Evolutionary conservation across 2,797 vertebrate species (phyloP).

Genomic region (Aratinga solstitialis): DNA sequence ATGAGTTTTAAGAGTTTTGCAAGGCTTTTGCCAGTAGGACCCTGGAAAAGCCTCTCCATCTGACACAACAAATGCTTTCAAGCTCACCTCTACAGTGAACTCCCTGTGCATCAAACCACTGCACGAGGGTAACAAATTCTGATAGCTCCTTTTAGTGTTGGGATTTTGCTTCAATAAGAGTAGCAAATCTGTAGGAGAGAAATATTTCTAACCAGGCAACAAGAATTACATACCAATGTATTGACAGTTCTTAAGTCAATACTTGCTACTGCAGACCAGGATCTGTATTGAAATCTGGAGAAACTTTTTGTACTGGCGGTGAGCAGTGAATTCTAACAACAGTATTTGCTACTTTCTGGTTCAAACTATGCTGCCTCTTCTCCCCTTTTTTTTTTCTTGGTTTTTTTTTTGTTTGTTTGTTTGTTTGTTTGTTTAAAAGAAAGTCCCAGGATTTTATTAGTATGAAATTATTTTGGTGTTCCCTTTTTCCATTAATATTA

Average conservation of each 20-base stretch:
- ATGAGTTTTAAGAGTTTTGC: background rate
- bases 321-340: background rate
- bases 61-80: background rate
- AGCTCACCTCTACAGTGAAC: background rate
- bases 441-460: background rate
- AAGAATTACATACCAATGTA: background rate
- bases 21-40: background rate
- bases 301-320: background rate
- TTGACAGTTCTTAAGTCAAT: background rate
- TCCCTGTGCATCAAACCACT: background rate
- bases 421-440: too few relatives aligned
- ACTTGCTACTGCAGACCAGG: background rate
- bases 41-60: background rate
- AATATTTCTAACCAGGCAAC: background rate
- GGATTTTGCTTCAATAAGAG: background rate
- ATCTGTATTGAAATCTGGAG: background rate
- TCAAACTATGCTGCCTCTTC: background rate
- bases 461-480: background rate
- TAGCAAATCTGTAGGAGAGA: background rate
- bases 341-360: background rate
- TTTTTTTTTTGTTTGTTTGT: background rate
- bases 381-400: background rate
- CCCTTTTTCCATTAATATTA: background rate
- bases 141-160: background rate
- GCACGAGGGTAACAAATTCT: background rate